phyloP scores from a whole-genome alignment of 2,113 vertebrate genomes.

The Bothrops jararaca region DNA sequence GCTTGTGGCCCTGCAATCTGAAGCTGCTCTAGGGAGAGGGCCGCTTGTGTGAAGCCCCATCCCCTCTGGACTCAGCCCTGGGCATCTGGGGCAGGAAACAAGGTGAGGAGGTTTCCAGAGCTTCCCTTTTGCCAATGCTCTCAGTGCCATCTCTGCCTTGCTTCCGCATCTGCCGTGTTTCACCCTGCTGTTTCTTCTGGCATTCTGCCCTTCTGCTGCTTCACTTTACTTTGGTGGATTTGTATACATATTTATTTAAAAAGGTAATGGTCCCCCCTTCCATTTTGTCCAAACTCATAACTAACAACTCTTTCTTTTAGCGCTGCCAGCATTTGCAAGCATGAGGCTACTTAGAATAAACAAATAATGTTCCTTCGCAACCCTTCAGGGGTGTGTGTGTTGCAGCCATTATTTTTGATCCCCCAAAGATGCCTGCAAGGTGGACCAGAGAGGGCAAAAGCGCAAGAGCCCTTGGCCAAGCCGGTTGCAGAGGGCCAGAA shows the following conservation, averaged over 20 bases:
- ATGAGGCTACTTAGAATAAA: background rate
- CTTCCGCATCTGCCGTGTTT: background rate
- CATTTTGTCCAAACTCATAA: background rate
- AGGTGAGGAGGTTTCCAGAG: background rate
- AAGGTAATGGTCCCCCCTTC: background rate
- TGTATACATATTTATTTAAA: background rate
- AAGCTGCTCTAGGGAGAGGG: background rate
- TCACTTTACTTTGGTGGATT: background rate
- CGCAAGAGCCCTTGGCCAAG: background rate
- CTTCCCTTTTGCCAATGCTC: background rate
- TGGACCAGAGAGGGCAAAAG: background rate
- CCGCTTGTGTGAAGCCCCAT: background rate
- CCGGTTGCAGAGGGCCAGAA: background rate
- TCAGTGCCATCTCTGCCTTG: background rate
- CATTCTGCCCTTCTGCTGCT: background rate
- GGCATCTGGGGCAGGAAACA: background rate
- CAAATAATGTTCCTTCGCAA: background rate
- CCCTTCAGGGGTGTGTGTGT: background rate
- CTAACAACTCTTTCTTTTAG: background rate
- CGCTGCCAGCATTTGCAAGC: background rate
- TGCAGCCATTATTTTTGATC: background rate
- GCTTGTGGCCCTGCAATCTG: background rate
- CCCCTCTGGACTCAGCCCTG: background rate
- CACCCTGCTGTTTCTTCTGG: background rate
- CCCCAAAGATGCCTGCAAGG: background rate